phyloP scores from a whole-genome alignment of 2,113 vertebrate species.

The Rutilus rutilus region DNA sequence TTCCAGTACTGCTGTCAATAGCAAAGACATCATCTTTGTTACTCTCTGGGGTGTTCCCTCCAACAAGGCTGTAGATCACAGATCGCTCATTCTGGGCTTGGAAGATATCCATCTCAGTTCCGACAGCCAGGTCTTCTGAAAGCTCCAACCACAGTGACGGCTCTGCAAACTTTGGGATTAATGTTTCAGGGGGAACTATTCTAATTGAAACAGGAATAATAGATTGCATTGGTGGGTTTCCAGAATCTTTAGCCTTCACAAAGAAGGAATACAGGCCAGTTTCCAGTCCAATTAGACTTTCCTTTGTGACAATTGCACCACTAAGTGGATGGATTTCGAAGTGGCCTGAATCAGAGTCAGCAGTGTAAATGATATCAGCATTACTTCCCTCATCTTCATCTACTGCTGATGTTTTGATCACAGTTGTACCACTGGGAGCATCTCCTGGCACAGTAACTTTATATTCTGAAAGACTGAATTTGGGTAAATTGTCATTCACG shows the following conservation, averaged over 20 bases:
- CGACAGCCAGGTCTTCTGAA: conserved; percentile 79
- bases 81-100: conserved; percentile 71
- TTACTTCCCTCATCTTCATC: conserved; percentile 86
- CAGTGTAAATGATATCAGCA: conserved; percentile 78
- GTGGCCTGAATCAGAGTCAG: conserved; percentile 82
- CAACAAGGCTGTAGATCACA: conserved; percentile 76
- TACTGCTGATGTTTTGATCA: conserved; percentile 81
- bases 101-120: conserved; percentile 79
- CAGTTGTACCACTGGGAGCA: conserved; percentile 74
- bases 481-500: conserved; percentile 82
- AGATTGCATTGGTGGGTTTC: conserved; percentile 76
- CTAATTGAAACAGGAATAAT: conserved; percentile 79
- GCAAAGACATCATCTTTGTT: conserved; percentile 82
- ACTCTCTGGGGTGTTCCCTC: conserved; percentile 81
- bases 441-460: conserved; percentile 76
- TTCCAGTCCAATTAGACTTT: conserved; percentile 84
- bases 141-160: conserved; percentile 76
- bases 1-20: conserved; percentile 78
- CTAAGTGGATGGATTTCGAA: conserved; percentile 79
- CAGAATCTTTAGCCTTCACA: conserved; percentile 80
- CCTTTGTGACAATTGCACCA: conserved; percentile 80
- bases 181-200: conserved; percentile 78
- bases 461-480: conserved; percentile 80
- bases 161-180: conserved; percentile 78
- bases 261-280: conserved; percentile 81